Evolutionary conservation across 2,797 vertebrate genomes (phyloP), one percentile per base, ranked within the genome.

Genomic region (Sarcoramphus papa): DNA sequence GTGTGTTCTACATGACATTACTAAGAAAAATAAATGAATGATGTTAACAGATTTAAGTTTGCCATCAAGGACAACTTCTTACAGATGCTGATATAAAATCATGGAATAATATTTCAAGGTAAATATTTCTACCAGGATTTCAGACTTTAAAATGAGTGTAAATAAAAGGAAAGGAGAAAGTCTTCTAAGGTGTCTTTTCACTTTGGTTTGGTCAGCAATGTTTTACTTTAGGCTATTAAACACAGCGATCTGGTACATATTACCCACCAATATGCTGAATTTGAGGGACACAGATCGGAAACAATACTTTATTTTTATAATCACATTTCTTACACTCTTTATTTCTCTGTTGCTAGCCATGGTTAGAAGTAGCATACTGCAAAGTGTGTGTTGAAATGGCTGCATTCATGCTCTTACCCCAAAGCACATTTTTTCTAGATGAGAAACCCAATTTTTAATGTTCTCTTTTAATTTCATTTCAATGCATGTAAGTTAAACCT

Each of bases 391-490:
- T 69, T 2, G 0, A 94, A 92, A 73, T 73, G 31, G 19, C 60
- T 92, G 12, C 27, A 81, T 78, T 78, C n/a, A 57, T 40, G 25
- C 12, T 76, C 9, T 90, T 70, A 69, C 24, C 16, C 10, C 4
- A 81, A 82, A 63, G 14, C 12, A 91, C 47, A 59, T 77, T 87
- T 95, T 93, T 95, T 59, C 74, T 94, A 43, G 35, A 80, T 80
- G 72, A 94, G 67, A 78, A 89, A 91, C 18, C 10, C 4, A 51
- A 7, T 43, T 85, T 92, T 83, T 83, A 92, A 74, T 27, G 14
- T 65, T 82, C n/a, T 86, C 24, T 64, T 92, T 79, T 85, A 68
- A 89, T 91, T 95, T 94, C 68, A 57, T 93, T 87, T 91, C 63
- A 92, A 67, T 56, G 87, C n/a, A 35, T 23, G 9, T 75, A 85